A percentile compares a stretch with the other conserved stretches of the same genome.
phyloP scores from a whole-genome alignment of 2,888 invertebrate genomes.

The Liodrosophila aerea region DNA sequence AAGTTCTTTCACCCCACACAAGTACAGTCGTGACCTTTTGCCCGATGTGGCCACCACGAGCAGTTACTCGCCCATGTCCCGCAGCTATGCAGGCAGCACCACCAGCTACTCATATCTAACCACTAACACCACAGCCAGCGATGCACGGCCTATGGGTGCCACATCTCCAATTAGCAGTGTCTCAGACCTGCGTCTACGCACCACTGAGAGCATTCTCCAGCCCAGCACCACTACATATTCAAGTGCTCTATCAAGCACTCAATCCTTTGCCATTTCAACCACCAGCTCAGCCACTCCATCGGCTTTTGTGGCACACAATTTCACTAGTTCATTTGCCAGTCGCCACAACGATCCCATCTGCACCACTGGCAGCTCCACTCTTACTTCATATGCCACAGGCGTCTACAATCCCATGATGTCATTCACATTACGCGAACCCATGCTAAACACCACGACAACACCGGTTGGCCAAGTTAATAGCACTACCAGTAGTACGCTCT shows the following conservation, averaged over 20 bases:
- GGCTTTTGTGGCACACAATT: conserved; percentile 53
- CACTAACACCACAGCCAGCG: conserved; percentile 11
- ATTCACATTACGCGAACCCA: conserved; percentile 67
- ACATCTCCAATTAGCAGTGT: conserved; percentile 14
- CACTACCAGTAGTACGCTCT: conserved; percentile 12
- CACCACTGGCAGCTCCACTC: conserved; percentile 31
- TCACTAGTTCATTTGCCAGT: conserved; percentile 43
- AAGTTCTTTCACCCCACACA: conserved; percentile 22
- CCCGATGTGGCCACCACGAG: conserved; percentile 29
- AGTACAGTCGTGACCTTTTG: conserved; percentile 26
- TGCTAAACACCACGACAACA: conserved; percentile 20
- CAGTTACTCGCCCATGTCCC: conserved; percentile 50
- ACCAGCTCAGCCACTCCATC: conserved; percentile 19
- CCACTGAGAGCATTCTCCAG: conserved; percentile 70
- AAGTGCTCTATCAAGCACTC: conserved; percentile 1
- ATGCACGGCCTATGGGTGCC: conserved; percentile 21
- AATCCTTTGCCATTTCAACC: conserved; percentile 3
- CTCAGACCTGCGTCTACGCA: conserved; percentile 21
- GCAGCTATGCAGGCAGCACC: conserved; percentile 49
- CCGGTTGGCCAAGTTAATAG: too few species aligned
- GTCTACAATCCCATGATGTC: conserved; percentile 75
- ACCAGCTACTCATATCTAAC: conserved; percentile 72
- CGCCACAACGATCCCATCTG: conserved; percentile 36
- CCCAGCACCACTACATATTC: conserved; percentile 42
- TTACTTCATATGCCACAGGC: conserved; percentile 59